A percentile compares a stretch with the other conserved stretches of the same genome.
These are phyloP conservation scores for Mus pahari DNA, from an alignment of 2,113 vertebrate species.

Conservation along the genomic window DNA sequence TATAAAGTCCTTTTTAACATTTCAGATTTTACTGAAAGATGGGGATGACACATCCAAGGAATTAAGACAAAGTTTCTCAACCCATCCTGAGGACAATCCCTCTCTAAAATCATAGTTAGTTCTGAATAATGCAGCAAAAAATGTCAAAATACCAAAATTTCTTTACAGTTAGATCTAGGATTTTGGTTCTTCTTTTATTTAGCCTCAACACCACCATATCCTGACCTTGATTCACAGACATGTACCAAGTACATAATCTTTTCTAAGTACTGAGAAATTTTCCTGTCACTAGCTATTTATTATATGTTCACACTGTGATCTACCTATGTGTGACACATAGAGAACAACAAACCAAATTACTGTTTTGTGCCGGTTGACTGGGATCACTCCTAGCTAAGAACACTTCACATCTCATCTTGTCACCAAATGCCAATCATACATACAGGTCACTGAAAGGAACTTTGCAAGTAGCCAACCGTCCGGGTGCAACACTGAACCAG, in stretches of 20 bases:
- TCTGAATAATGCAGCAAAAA: neutral
- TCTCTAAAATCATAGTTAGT: neutral
- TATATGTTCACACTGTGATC: neutral
- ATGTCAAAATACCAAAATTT: neutral
- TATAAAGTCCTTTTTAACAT: neutral
- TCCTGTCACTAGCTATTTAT: neutral
- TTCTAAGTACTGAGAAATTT: neutral
- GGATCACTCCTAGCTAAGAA: neutral
- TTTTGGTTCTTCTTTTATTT: neutral
- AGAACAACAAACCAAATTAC: neutral
- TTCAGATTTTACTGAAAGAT: neutral
- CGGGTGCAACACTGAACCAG: neutral
- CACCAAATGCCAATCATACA: neutral
- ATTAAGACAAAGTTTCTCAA: neutral
- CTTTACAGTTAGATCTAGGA: neutral
- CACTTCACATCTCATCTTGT: neutral
- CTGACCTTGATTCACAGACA: neutral
- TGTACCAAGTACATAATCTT: neutral
- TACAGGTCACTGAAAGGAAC: neutral
- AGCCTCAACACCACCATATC: neutral
- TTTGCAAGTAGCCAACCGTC: neutral
- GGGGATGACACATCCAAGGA: neutral
- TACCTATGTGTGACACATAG: neutral
- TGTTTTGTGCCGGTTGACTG: neutral
- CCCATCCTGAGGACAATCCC: neutral